Evolutionary conservation across 92 coral and sea anemone species (phyloP), one percentile per base, ranked within the genome.

Genomic region (Siderastrea radians): DNA sequence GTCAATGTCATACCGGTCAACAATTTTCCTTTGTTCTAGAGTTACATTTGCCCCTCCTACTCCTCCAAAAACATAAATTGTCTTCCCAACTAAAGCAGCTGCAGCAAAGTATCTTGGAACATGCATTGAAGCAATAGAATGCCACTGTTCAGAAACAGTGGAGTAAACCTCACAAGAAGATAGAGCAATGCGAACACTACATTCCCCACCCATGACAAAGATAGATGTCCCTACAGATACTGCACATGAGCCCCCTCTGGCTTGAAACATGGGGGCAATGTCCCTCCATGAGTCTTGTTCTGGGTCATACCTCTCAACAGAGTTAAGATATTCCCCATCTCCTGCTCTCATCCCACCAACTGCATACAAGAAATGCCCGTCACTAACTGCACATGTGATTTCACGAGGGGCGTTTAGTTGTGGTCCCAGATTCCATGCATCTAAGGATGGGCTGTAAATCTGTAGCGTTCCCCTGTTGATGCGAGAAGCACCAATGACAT

Each of bases 51-150:
- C 75, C 5, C 96, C 96, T 5, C 96, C 96, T 6, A 91, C 90
- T 26, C 98, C 99, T n/a, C 99, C 99, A 88, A 96, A 94, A 48
- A 94, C 91, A 47, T 88, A 94, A 85, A 96, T 90, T 60, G 87
- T 87, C 53, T 96, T 92, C 16, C 91, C 96, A 4, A 94, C 92
- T 9, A 89, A 93, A 1, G 93, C 93, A 9, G 95, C 95, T 13
- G 97, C 96, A 8, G 99, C 96, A 80, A 95, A 91, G 62, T 92
- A 88, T 92, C 99, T 90, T 73, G 99, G 96, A 5, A 94, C 94
- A 68, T 86, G 89, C 97, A 96, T 92, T 71, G 92, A 87, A 49
- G 94, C 93, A 67, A 96, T 92, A 60, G 86, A 81, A 65, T 92
- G 91, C 99, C 99, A 96, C 12, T 96, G 94, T 62, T 94, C 87